These are phyloP conservation scores for Brachyptera putata DNA, from an alignment of 2,888 invertebrate genomes.

Conservation along the genomic window DNA sequence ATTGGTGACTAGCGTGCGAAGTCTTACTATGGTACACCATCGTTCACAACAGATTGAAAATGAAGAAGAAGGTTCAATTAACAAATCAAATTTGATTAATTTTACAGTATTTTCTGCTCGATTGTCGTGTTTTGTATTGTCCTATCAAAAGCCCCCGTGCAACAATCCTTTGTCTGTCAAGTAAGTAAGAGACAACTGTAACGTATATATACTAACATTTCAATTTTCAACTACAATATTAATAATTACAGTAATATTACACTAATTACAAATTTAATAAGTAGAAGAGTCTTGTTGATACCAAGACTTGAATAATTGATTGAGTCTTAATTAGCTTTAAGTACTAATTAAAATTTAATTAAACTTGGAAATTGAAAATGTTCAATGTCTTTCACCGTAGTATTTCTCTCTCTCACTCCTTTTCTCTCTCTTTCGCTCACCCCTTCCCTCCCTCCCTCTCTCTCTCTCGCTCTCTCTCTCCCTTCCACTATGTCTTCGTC, in stretches of 20 bases:
- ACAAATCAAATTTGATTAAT: slow-evolving; percentile 11
- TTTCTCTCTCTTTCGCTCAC: slow-evolving; percentile 21
- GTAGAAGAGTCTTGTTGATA: slow-evolving; percentile 29
- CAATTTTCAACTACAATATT: slow-evolving; percentile 18
- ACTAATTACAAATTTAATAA: slow-evolving; percentile 33
- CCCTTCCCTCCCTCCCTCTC: slow-evolving; percentile 4
- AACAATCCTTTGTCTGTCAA: background rate
- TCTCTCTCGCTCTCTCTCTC: background rate
- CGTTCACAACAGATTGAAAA: too few species aligned
- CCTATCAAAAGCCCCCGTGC: background rate
- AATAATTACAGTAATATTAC: slow-evolving; percentile 27
- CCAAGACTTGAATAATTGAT: slow-evolving; percentile 35
- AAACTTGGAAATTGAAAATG: slow-evolving; percentile 35
- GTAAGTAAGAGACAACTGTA: background rate
- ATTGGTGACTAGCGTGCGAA: too few species aligned
- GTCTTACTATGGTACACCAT: too few species aligned
- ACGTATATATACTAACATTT: background rate
- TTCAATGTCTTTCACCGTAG: slow-evolving; percentile 26
- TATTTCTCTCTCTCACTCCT: slow-evolving; percentile 16
- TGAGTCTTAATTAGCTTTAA: slow-evolving; percentile 36
- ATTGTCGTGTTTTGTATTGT: background rate
- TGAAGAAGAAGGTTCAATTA: slow-evolving; percentile 7
- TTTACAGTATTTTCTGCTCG: slow-evolving; percentile 4
- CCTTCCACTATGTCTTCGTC: background rate
- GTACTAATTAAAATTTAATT: slow-evolving; percentile 37